phyloP scores from a whole-genome alignment of 2,113 vertebrate genomes.

The Ptilonorhynchus violaceus region DNA sequence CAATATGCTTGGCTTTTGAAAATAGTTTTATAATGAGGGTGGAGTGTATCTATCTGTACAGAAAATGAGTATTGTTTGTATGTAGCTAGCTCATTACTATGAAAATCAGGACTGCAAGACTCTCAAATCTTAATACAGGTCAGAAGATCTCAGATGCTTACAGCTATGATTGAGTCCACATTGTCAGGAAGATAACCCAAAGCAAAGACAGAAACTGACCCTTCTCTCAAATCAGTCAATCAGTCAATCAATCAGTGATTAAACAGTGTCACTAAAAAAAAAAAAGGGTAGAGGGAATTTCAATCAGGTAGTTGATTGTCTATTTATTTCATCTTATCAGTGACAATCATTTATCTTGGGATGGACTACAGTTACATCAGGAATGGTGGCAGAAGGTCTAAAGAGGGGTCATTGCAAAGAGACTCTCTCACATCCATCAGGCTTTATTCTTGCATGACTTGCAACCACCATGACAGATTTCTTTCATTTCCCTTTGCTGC shows the following conservation, averaged over 20 bases:
- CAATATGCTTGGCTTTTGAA: constrained; percentile 73
- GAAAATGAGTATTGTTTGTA: constrained; percentile 68
- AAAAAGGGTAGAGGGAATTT: neutral
- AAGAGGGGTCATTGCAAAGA: constrained; percentile 32
- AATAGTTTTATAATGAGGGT: constrained; percentile 75
- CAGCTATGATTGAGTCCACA: neutral
- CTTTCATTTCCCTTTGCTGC: neutral
- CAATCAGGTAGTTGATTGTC: constrained; percentile 9
- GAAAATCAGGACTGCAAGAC: constrained; percentile 30
- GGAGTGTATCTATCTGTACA: constrained; percentile 54
- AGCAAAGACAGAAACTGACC: constrained; percentile 34
- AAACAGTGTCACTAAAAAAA: neutral
- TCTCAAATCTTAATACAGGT: constrained; percentile 55
- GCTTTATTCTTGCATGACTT: constrained; percentile 12
- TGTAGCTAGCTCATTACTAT: constrained; percentile 61
- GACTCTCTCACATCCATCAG: neutral
- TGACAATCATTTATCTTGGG: constrained; percentile 5
- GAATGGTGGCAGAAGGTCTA: neutral
- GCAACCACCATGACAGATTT: neutral
- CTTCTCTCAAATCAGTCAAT: constrained; percentile 26
- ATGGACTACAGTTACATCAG: neutral
- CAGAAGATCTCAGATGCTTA: constrained; percentile 16
- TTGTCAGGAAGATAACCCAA: constrained; percentile 4
- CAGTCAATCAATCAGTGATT: constrained; percentile 36
- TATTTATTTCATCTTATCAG: constrained; percentile 40